Evolutionary conservation across 2,797 vertebrate species (phyloP).

Genomic region (Nasua narica): DNA sequence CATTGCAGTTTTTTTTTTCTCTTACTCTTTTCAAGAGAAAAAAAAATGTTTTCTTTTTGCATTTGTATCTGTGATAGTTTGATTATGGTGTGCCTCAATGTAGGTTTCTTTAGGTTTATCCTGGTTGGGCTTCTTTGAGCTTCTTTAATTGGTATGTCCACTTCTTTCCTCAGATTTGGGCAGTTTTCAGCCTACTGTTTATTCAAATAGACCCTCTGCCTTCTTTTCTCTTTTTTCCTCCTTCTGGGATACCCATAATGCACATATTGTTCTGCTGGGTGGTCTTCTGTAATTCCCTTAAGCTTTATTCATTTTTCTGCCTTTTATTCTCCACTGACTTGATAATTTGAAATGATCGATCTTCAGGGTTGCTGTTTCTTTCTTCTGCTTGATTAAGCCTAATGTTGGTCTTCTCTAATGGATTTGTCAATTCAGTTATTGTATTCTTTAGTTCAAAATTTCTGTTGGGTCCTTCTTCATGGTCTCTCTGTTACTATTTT

Average conservation of each 20-base stretch:
- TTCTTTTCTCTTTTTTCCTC: background rate
- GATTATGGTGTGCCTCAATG: no score
- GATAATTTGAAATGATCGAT: background rate
- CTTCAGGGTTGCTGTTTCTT: background rate
- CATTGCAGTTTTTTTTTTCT: background rate
- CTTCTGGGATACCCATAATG: background rate
- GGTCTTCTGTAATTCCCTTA: background rate
- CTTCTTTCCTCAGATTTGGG: background rate
- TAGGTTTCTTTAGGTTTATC: background rate
- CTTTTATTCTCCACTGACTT: background rate
- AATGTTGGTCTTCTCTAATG: background rate
- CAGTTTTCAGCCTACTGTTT: background rate
- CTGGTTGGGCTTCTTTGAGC: background rate
- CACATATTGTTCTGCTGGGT: background rate
- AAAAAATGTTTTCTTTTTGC: background rate
- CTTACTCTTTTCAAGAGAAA: background rate
- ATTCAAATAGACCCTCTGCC: background rate
- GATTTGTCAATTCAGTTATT: background rate
- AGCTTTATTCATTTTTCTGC: background rate
- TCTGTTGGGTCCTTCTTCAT: background rate
- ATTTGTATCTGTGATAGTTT: background rate
- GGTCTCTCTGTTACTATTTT: background rate
- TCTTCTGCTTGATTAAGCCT: background rate
- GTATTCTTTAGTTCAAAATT: background rate
- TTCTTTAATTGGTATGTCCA: background rate